These are phyloP conservation scores for Neogobius melanostomus DNA, from an alignment of 2,113 vertebrate genomes.

Conservation along the genomic window DNA sequence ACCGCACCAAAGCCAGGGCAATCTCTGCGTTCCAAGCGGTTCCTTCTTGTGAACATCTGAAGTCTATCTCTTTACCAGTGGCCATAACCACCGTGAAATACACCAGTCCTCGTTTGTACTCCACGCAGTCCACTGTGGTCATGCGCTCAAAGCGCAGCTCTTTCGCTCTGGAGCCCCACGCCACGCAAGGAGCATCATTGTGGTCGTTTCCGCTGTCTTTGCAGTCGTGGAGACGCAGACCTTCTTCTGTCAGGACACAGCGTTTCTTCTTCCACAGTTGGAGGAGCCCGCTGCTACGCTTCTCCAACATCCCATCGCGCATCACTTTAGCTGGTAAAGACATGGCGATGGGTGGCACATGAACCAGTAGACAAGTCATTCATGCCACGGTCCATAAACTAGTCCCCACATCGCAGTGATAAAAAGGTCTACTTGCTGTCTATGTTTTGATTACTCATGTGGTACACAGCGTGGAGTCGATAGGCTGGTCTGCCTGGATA, in stretches of 20 bases:
- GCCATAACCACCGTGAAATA: conserved; percentile 94
- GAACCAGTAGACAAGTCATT: conserved; percentile 10
- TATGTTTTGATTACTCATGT: background rate
- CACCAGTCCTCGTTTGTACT: conserved; percentile 87
- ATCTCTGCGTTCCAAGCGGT: conserved; percentile 91
- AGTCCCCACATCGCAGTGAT: background rate
- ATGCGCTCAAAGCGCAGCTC: conserved; percentile 88
- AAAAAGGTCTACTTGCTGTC: background rate
- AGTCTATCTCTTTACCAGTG: conserved; percentile 89
- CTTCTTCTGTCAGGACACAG: conserved; percentile 88
- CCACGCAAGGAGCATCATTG: conserved; percentile 42
- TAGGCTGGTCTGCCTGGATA: conserved; percentile 67
- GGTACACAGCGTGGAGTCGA: conserved; percentile 9
- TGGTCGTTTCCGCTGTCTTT: conserved; percentile 30
- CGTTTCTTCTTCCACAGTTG: conserved; percentile 94
- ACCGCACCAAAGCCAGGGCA: conserved; percentile 89
- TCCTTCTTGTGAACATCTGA: conserved; percentile 88
- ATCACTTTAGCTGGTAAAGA: conserved; percentile 77
- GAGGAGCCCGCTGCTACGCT: conserved; percentile 90
- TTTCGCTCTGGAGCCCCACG: conserved; percentile 75
- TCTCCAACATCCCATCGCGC: conserved; percentile 89
- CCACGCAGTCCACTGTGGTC: conserved; percentile 92
- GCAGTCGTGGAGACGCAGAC: conserved; percentile 79
- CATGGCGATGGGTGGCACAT: conserved; percentile 63
- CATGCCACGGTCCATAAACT: background rate